A percentile compares a stretch with the other conserved stretches of the same genome.
Conservation (phyloP, 1,140 invertebrate genomes). For the Scaptomyza graminum region DNA sequence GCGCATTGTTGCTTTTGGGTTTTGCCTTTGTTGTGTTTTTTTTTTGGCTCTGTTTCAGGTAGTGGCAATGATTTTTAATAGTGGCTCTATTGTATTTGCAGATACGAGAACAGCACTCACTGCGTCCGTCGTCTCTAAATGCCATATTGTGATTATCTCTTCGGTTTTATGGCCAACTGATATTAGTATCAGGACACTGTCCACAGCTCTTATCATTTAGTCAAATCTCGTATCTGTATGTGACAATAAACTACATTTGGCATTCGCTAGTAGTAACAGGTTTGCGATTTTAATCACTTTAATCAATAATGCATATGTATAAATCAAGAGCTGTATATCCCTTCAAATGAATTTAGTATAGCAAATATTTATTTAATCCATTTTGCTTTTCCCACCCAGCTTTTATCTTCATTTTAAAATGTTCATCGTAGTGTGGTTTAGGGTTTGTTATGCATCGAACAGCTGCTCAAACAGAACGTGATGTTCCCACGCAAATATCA, state of each 20-base stretch:
- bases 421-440: background rate
- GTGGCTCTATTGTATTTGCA: slow-evolving; percentile 38
- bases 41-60: slow-evolving; percentile 11
- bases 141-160: slow-evolving; percentile 34
- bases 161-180: background rate
- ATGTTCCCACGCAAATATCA: slow-evolving; percentile 43
- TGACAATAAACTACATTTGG: background rate
- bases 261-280: background rate
- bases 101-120: slow-evolving; percentile 19
- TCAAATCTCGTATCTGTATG: slow-evolving; percentile 6
- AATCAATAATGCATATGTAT: background rate
- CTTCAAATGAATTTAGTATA: no score
- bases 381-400: no score
- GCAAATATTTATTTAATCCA: no score
- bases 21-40: slow-evolving; percentile 6
- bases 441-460: slow-evolving; percentile 14
- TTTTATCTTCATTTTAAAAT: no score
- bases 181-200: slow-evolving; percentile 15
- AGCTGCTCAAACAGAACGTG: slow-evolving; percentile 46
- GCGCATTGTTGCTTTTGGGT: slow-evolving; percentile 2
- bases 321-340: background rate
- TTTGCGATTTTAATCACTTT: background rate
- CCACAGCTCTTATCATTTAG: slow-evolving; percentile 5
- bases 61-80: slow-evolving; percentile 40
- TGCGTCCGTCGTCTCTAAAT: slow-evolving; percentile 22